A percentile compares a stretch with the other conserved stretches of the same genome.
These are phyloP conservation scores for Nothocercus nigrocapillus DNA, from an alignment of 2,113 vertebrate species.

Conservation along the genomic window DNA sequence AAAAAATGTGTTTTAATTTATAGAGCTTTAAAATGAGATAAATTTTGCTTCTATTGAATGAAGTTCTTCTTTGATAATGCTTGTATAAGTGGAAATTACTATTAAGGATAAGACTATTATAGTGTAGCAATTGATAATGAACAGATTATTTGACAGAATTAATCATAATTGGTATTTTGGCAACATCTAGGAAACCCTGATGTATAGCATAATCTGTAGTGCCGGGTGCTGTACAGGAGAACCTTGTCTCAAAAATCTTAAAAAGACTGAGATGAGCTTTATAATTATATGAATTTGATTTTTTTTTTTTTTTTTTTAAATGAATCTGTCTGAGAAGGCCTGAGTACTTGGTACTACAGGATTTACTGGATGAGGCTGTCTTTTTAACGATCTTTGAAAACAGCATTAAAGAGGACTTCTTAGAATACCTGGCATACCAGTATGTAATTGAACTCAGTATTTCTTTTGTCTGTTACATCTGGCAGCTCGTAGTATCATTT, in stretches of 20 bases:
- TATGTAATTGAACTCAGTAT: not conserved
- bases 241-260: rapidly evolving
- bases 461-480: not conserved
- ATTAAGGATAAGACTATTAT: not conserved
- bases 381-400: rapidly evolving
- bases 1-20: not conserved
- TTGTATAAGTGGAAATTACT: rapidly evolving
- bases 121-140: not conserved
- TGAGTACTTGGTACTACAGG: too few species aligned
- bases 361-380: not conserved
- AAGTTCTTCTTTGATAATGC: not conserved
- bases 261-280: rapidly evolving
- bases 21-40: not conserved
- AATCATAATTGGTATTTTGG: not conserved
- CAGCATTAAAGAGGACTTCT: not conserved
- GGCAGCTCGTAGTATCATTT: not conserved
- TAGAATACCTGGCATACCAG: rapidly evolving
- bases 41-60: not conserved
- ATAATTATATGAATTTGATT: too few species aligned
- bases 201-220: rapidly evolving
- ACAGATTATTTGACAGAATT: not conserved
- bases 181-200: not conserved
- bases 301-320: too few species aligned
- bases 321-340: not conserved
- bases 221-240: not conserved